Conservation (phyloP, 2,797 vertebrate species). For the Pelodytes ibericus region DNA sequence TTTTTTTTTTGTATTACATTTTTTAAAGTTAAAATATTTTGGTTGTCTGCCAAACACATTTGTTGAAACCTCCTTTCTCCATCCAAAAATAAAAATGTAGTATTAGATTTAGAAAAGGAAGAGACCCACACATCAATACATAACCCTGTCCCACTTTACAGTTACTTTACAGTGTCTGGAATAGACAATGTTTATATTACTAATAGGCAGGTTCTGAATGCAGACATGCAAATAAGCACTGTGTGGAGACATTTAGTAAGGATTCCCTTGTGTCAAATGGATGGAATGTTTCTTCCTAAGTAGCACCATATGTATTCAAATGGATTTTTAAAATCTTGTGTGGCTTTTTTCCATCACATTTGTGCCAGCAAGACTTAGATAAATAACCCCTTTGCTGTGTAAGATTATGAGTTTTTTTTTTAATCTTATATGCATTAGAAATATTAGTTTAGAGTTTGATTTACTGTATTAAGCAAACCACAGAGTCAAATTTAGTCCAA, state of each 20-base stretch:
- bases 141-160: background rate
- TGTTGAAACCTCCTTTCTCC: too few species aligned
- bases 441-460: background rate
- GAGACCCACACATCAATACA: background rate
- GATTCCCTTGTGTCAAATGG: constrained; percentile 30
- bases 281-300: constrained; percentile 26
- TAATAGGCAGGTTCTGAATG: background rate
- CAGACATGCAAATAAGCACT: constrained; percentile 25
- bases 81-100: too few species aligned
- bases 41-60: too few species aligned
- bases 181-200: background rate
- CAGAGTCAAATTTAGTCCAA: background rate
- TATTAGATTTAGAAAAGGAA: background rate
- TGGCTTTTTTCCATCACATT: background rate
- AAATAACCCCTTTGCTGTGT: constrained; percentile 25
- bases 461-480: background rate
- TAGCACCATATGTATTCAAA: constrained; percentile 19
- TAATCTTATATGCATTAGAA: background rate
- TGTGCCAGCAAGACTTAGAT: constrained; percentile 21
- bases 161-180: background rate
- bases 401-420: constrained; percentile 15
- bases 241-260: constrained; percentile 1
- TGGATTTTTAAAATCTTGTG: constrained; percentile 1
- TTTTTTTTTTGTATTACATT: too few species aligned
- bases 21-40: too few species aligned